Conservation (phyloP, 23 tunicate species). For the Styela clava region DNA sequence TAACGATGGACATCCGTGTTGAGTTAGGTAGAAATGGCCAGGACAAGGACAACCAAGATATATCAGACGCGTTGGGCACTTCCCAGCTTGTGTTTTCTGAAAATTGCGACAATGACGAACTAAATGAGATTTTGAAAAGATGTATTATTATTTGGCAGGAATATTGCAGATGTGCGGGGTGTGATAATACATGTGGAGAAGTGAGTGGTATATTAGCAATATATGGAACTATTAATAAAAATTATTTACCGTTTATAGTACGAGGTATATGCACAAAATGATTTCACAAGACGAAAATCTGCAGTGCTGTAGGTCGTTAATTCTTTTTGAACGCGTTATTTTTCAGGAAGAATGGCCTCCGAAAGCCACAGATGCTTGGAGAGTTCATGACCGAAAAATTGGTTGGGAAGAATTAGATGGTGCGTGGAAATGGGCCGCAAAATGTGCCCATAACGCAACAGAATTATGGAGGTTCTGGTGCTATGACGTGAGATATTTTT, state of each 20-base stretch:
- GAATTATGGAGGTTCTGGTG: conserved; percentile 2
- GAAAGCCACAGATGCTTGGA: neutral
- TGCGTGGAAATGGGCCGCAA: conserved; percentile 13
- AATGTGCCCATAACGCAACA: conserved; percentile 9
- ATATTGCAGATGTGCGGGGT: conserved; percentile 12
- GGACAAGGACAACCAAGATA: neutral
- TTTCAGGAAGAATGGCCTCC: conserved; percentile 6
- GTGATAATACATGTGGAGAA: conserved; percentile 10
- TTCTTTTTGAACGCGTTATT: too few species aligned
- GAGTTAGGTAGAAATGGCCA: neutral
- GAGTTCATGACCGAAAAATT: neutral
- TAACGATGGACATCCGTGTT: neutral
- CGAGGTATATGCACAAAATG: too few species aligned
- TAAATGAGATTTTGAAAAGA: neutral
- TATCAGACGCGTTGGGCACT: neutral
- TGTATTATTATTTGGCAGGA: conserved; percentile 1
- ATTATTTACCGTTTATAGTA: too few species aligned
- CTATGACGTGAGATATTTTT: neutral
- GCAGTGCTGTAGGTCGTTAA: too few species aligned
- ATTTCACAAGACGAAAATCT: too few species aligned
- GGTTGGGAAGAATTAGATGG: conserved; percentile 12
- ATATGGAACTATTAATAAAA: neutral
- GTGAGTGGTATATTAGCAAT: neutral
- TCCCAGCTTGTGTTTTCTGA: neutral
- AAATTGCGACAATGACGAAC: neutral